A percentile compares a stretch with the other conserved stretches of the same genome.
These are phyloP conservation scores for Tenebrosternarchus preto DNA, from an alignment of 2,113 vertebrate genomes.

Conservation along the genomic window DNA sequence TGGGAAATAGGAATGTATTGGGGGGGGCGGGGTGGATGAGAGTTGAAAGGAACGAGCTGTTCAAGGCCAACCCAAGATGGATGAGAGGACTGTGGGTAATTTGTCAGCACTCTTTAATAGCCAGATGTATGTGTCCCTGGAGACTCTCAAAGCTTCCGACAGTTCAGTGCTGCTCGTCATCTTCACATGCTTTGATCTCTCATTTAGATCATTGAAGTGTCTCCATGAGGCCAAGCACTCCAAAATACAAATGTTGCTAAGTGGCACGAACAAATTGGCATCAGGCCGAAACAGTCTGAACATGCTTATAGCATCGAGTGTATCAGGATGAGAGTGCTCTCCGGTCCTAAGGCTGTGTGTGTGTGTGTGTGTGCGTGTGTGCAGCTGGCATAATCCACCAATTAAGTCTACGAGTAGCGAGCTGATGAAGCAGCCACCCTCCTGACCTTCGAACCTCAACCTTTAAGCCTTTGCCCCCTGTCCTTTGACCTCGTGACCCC, in stretches of 20 bases:
- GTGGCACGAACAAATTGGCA: too few species aligned
- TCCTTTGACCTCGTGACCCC: slow-evolving; percentile 34
- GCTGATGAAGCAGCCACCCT: slow-evolving; percentile 31
- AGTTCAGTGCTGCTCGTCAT: neutral
- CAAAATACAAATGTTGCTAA: neutral
- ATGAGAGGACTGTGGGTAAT: slow-evolving; percentile 30
- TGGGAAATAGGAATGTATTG: too few species aligned
- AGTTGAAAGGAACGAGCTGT: neutral
- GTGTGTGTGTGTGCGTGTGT: slow-evolving; percentile 3
- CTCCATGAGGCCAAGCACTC: neutral
- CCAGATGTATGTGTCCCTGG: slow-evolving; percentile 20
- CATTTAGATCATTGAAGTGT: neutral
- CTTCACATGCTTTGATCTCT: slow-evolving; percentile 1
- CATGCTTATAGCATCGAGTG: too few species aligned
- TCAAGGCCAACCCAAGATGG: neutral
- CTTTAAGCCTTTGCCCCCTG: slow-evolving; percentile 39
- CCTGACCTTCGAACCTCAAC: slow-evolving; percentile 25
- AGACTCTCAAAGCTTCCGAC: slow-evolving; percentile 22
- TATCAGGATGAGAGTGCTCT: too few species aligned
- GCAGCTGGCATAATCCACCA: slow-evolving; percentile 47
- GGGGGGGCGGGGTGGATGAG: neutral
- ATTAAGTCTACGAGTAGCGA: slow-evolving; percentile 45
- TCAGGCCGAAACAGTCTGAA: too few species aligned
- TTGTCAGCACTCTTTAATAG: slow-evolving; percentile 22
- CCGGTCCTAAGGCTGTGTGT: neutral